These are phyloP conservation scores for Microcebus murinus DNA, from an alignment of 2,113 vertebrate genomes.

Conservation along the genomic window DNA sequence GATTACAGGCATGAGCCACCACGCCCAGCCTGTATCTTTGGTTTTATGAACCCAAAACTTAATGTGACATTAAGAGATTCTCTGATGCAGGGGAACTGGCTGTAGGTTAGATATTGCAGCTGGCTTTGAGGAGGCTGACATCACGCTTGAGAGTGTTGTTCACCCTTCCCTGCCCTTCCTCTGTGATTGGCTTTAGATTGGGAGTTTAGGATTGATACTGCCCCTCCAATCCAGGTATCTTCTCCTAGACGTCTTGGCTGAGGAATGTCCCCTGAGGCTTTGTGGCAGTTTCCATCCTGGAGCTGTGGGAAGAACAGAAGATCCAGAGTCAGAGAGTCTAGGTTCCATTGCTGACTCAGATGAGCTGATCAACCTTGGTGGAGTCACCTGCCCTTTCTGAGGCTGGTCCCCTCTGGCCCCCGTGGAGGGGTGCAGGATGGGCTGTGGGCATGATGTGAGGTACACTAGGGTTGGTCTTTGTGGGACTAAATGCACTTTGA, in stretches of 20 bases:
- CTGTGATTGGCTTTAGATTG: neutral
- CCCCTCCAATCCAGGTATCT: neutral
- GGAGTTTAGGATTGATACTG: neutral
- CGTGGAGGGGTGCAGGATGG: accelerated
- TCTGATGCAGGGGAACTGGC: neutral
- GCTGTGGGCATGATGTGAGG: too few relatives aligned
- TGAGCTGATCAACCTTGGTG: neutral
- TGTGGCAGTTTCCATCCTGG: accelerated
- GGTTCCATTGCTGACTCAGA: accelerated
- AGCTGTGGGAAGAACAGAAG: neutral
- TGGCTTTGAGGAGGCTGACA: neutral
- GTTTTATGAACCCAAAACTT: neutral
- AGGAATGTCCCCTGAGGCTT: neutral
- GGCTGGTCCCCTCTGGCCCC: neutral
- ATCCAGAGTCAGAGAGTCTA: neutral
- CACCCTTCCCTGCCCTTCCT: neutral
- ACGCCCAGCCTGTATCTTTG: neutral
- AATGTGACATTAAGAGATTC: neutral
- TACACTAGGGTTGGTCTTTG: neutral
- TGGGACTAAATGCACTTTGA: neutral
- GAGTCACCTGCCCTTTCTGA: neutral
- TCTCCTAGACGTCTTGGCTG: neutral
- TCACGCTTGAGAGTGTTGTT: neutral
- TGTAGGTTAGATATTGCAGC: neutral
- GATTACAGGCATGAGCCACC: too few relatives aligned